Evolutionary conservation across 2,113 vertebrate species (phyloP).

Genomic region (Vimba vimba): DNA sequence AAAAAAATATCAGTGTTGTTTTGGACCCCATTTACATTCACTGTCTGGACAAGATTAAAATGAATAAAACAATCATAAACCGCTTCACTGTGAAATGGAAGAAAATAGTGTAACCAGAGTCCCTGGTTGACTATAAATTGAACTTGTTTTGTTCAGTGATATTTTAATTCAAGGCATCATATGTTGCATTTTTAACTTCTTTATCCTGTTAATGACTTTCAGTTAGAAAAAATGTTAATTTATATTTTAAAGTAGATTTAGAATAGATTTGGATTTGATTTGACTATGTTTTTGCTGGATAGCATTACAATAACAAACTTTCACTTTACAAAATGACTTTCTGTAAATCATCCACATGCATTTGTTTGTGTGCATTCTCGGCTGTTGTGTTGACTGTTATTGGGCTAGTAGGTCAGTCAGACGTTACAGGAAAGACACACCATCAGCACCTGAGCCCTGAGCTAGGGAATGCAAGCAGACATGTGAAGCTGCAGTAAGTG

Average conservation of each 20-base stretch:
- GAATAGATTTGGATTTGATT: not conserved
- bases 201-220: not conserved
- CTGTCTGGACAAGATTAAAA: not conserved
- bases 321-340: not conserved
- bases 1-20: not conserved
- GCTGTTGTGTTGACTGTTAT: not conserved
- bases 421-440: not conserved
- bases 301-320: not conserved
- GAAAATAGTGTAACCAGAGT: not conserved
- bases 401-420: slow-evolving; percentile 37
- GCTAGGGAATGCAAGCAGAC: not conserved
- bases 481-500: not conserved
- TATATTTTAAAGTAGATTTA: not conserved
- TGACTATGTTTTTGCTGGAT: not conserved
- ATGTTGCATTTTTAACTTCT: not conserved
- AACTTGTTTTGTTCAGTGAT: not conserved
- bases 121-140: not conserved
- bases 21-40: not conserved
- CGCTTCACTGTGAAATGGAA: not conserved
- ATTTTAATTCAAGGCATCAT: not conserved
- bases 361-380: not conserved
- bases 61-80: not conserved
- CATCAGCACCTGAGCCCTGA: slow-evolving; percentile 33
- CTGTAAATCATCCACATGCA: not conserved
- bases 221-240: not conserved